Evolutionary conservation across 2,797 vertebrate genomes (phyloP), one percentile per base, ranked within the genome.

Genomic region (Poecilia gillii): DNA sequence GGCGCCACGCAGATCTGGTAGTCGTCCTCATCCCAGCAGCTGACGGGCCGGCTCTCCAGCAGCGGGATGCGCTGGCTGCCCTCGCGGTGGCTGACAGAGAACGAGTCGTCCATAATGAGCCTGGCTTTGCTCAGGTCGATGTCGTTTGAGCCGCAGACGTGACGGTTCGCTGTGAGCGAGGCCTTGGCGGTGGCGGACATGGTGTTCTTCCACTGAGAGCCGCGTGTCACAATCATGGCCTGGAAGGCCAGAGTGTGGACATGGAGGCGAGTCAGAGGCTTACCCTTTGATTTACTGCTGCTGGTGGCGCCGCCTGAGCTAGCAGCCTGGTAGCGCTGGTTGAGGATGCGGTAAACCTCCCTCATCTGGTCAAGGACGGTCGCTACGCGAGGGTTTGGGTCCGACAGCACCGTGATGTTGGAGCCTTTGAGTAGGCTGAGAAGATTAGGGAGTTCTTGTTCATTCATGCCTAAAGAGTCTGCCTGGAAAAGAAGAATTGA

Each of bases 281-380:
- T 95, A 2, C 88, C 85, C 1, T 13, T 81, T 0, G 74, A 73
- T 36, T 72, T 45, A n/a, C 66, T 45, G 1, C 20, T 0, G n/a
- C 57, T 3, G 3, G 51, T n/a, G 59, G 73, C 14, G 3, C 53
- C 41, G 4, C 85, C 81, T 36, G 41, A 45, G 2, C 1, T 41
- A 14, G 76, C 39, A 0, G 94, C 89, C 45, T n/a, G 87, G 87
- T 93, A 82, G 72, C 86, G 92, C 83, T 92, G 92, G 91, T 96
- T 96, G 33, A 97, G 73, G 28, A 97, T 88, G 70, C 95, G 93
- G 81, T 96, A 97, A 41, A 97, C 95, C 76, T 97, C 96, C 46
- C 97, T 93, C 96, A 97, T 97, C 91, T 97, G 96, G 92, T 97
- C 97, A 6, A 97, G 94, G 77, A 97, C 95, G 0, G 96, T 96